Evolutionary conservation across 2,113 vertebrate species (phyloP).

Genomic region (Trichechus manatus): DNA sequence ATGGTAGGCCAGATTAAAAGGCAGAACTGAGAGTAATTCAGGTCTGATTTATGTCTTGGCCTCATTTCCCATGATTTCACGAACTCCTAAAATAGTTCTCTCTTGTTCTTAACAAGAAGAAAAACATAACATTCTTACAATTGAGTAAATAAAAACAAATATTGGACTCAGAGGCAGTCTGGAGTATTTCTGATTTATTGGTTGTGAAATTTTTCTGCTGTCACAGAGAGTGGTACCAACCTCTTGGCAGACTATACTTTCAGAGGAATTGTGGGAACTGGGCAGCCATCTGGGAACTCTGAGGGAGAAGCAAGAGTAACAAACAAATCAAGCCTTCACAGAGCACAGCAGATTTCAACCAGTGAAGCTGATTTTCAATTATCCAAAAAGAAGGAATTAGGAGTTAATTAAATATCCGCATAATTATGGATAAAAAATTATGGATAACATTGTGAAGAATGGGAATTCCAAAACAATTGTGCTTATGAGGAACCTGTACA

Average conservation of each 20-base stretch:
- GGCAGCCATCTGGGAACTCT: neutral
- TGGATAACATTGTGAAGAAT: too few species aligned
- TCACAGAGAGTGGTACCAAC: neutral
- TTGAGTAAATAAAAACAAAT: constrained; percentile 43
- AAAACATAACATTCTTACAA: constrained; percentile 18
- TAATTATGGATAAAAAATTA: too few species aligned
- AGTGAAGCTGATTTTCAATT: constrained; percentile 39
- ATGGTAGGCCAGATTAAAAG: neutral
- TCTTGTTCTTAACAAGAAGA: constrained; percentile 37
- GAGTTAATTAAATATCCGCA: neutral
- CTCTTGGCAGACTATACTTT: neutral
- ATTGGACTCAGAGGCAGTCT: neutral
- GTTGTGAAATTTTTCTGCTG: constrained; percentile 30
- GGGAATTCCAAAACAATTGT: too few species aligned
- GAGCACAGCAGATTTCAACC: neutral
- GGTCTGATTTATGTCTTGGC: neutral
- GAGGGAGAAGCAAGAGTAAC: neutral
- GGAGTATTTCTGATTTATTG: constrained; percentile 26
- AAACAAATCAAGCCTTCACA: neutral
- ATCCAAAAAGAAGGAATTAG: constrained; percentile 5
- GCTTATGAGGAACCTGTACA: too few species aligned
- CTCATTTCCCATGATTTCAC: constrained; percentile 31
- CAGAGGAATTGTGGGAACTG: neutral
- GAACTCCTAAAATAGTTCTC: neutral
- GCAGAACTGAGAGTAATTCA: neutral